Conservation (phyloP, 2,888 invertebrate genomes). For the Stegana nigrithorax region DNA sequence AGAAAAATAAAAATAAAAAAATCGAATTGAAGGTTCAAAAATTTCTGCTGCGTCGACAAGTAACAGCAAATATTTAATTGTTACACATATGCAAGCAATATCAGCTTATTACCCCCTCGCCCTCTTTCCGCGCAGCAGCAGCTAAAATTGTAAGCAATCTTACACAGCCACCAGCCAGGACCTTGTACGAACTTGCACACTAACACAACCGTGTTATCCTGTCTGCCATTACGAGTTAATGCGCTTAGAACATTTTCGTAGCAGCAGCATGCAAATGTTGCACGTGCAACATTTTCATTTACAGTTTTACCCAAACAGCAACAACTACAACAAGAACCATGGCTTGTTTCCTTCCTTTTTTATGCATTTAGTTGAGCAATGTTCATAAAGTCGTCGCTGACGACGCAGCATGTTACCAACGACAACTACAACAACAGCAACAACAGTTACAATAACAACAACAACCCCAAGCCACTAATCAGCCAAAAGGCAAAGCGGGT, state of each 20-base stretch:
- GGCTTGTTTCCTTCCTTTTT: no score
- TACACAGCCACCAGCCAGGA: no score
- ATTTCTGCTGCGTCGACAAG: background rate
- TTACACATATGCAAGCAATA: constrained; percentile 17
- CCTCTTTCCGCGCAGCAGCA: background rate
- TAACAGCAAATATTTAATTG: constrained; percentile 15
- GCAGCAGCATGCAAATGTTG: constrained; percentile 33
- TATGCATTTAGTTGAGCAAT: constrained; percentile 32
- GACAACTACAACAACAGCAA: no score
- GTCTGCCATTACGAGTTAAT: background rate
- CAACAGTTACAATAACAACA: no score
- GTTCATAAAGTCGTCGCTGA: constrained; percentile 32
- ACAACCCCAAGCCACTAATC: constrained; percentile 10
- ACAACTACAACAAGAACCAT: no score
- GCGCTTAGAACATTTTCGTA: background rate
- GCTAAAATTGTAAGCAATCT: background rate
- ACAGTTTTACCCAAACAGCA: no score
- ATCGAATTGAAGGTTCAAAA: no score
- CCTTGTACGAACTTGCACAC: no score
- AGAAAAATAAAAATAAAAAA: background rate
- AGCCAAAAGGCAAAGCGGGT: background rate
- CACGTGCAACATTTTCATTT: constrained; percentile 53
- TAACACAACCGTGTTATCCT: no score
- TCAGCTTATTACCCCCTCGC: background rate
- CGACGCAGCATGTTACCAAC: background rate